A percentile compares a stretch with the other conserved stretches of the same genome.
Evolutionary conservation across 2,888 invertebrate genomes (phyloP).

Genomic region (Trisateles emortualis): DNA sequence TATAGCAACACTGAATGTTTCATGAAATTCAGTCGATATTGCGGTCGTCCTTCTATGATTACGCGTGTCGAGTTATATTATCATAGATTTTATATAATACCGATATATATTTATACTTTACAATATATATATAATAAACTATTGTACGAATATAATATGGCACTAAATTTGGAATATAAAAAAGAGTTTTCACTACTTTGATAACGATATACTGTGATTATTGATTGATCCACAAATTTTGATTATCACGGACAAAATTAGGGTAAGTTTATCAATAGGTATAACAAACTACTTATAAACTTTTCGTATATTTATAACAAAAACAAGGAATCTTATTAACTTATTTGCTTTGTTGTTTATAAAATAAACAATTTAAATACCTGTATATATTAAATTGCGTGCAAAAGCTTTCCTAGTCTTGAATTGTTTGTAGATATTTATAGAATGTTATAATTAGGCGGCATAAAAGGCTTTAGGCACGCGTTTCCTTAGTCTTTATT

Average conservation of each 20-base stretch:
- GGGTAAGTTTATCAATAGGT: slow-evolving; percentile 5
- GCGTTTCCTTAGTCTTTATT: too few species aligned
- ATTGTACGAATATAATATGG: not conserved
- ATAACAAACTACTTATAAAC: not conserved
- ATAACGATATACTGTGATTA: slow-evolving; percentile 4
- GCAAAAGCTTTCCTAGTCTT: too few species aligned
- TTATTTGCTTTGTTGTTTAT: too few species aligned
- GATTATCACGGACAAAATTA: not conserved
- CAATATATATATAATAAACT: not conserved
- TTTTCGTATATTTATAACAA: too few species aligned
- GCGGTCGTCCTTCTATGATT: not conserved
- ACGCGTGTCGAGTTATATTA: not conserved
- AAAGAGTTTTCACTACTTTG: not conserved
- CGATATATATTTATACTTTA: not conserved
- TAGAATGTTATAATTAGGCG: too few species aligned
- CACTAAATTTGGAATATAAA: not conserved
- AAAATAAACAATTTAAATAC: too few species aligned
- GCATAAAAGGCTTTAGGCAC: too few species aligned
- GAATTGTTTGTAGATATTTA: too few species aligned
- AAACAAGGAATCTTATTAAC: too few species aligned
- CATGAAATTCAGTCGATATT: slow-evolving; percentile 14
- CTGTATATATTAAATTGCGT: too few species aligned
- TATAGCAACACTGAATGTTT: slow-evolving; percentile 16
- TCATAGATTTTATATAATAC: slow-evolving; percentile 2
- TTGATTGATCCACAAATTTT: slow-evolving; percentile 14